These are phyloP conservation scores for Tenodera sinensis DNA, from an alignment of 2,888 invertebrate species.

Conservation along the genomic window DNA sequence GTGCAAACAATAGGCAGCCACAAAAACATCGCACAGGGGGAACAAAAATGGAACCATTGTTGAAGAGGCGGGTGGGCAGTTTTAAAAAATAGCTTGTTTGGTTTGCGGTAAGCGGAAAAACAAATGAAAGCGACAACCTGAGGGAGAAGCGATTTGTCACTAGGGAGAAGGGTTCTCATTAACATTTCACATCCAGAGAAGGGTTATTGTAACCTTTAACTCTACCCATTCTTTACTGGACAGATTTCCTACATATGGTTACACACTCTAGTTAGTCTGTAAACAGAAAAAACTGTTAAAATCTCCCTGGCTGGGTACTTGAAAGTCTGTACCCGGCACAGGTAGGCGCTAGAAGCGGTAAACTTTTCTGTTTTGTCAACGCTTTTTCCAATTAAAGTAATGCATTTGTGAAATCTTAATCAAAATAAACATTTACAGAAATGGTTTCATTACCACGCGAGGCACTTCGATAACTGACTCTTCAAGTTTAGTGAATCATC, in stretches of 20 bases:
- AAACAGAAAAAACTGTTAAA: too few relatives aligned
- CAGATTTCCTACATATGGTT: background rate
- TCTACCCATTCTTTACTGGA: background rate
- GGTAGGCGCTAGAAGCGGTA: too few relatives aligned
- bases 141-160: background rate
- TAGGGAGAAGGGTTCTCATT: background rate
- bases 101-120: background rate
- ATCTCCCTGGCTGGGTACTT: too few relatives aligned
- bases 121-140: background rate
- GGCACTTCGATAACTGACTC: too few relatives aligned
- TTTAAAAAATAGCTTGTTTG: background rate
- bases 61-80: background rate
- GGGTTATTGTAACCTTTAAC: background rate
- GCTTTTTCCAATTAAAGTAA: too few relatives aligned
- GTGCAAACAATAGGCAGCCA: background rate
- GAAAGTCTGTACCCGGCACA: too few relatives aligned
- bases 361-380: too few relatives aligned
- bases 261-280: too few relatives aligned
- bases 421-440: too few relatives aligned
- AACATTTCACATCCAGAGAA: background rate
- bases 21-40: background rate
- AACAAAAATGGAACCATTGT: background rate
- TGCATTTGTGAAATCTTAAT: too few relatives aligned
- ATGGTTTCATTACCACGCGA: too few relatives aligned
- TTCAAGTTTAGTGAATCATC: too few relatives aligned